Evolutionary conservation across 2,888 invertebrate species (phyloP).

Genomic region (Philereme vetulata): DNA sequence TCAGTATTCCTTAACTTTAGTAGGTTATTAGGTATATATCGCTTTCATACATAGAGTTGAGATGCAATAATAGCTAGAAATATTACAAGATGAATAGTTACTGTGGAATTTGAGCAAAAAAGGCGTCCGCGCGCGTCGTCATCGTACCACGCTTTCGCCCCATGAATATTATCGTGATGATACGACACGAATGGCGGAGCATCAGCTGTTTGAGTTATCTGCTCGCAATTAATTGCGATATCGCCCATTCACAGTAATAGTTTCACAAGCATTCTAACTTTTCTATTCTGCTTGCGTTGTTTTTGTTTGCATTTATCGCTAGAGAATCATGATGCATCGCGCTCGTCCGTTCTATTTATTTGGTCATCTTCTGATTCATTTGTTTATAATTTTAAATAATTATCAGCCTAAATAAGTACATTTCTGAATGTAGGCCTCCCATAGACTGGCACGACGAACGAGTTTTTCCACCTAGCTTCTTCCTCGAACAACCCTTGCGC

Average conservation of each 20-base stretch:
- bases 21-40: no score
- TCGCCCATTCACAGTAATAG: constrained; percentile 62
- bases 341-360: not conserved
- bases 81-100: constrained; percentile 6
- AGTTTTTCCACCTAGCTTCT: no score
- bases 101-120: constrained; percentile 34
- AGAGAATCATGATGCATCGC: constrained; percentile 8
- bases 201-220: constrained; percentile 75
- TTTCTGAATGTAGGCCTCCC: no score
- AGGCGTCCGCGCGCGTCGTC: constrained; percentile 40
- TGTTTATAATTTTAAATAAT: no score
- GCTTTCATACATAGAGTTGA: no score
- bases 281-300: constrained; percentile 33
- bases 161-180: constrained; percentile 63
- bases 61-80: no score
- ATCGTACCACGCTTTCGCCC: constrained; percentile 67
- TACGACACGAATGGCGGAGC: constrained; percentile 66
- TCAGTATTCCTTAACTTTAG: no score
- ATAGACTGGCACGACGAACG: no score
- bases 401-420: no score
- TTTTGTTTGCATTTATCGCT: constrained; percentile 23
- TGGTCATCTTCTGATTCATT: no score
- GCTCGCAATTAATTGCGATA: constrained; percentile 57
- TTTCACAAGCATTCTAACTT: constrained; percentile 51
- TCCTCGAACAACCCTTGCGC: no score